Evolutionary conservation across 92 coral and sea anemone genomes (phyloP).

Genomic region (Metridium senile): DNA sequence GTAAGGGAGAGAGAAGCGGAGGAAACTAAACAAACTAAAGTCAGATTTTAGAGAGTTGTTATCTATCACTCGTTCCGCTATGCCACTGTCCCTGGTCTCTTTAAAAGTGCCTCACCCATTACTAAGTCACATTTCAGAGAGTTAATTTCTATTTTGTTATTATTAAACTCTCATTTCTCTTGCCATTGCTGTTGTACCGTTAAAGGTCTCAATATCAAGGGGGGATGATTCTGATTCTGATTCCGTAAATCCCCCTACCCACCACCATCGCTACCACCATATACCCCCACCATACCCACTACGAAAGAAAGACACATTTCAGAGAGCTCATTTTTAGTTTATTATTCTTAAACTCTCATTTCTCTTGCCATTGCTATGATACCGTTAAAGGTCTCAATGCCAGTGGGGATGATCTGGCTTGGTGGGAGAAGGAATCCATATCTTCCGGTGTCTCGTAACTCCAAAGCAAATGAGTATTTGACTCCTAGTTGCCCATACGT

Average conservation of each 20-base stretch:
- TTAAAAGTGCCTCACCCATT: neutral
- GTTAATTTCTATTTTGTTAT: neutral
- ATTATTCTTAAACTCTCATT: slow-evolving; percentile 55
- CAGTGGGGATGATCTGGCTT: slow-evolving; percentile 69
- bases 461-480: slow-evolving; percentile 77
- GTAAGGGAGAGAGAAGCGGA: no score
- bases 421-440: slow-evolving; percentile 78
- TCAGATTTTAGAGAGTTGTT: no score
- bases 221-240: no score
- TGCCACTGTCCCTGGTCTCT: no score
- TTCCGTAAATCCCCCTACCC: no score
- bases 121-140: neutral
- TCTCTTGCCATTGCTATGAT: slow-evolving; percentile 64
- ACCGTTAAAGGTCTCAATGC: slow-evolving; percentile 69
- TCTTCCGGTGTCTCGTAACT: slow-evolving; percentile 69
- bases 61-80: no score
- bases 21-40: no score
- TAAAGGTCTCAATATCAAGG: slow-evolving; percentile 68
- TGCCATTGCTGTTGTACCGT: slow-evolving; percentile 67
- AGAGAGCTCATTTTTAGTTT: neutral
- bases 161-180: slow-evolving; percentile 63
- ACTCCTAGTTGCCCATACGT: slow-evolving; percentile 63
- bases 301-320: neutral
- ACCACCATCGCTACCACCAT: no score
- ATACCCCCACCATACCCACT: neutral